phyloP scores from a whole-genome alignment of 2,797 vertebrate genomes.

The Toxotes lorentzi region DNA sequence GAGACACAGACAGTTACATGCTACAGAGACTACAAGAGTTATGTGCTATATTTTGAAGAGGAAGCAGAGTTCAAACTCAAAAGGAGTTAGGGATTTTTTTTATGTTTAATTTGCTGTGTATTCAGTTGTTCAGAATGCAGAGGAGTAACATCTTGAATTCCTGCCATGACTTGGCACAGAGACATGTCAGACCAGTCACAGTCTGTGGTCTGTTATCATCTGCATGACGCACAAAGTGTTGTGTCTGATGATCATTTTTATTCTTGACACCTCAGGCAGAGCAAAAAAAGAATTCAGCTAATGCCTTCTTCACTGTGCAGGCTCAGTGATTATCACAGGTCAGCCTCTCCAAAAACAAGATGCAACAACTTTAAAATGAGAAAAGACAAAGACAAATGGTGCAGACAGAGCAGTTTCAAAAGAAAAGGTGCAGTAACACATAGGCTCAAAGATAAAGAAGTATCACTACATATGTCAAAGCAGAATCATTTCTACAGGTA shows the following conservation, averaged over 20 bases:
- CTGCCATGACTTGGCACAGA: too few relatives aligned
- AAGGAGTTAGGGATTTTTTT: background rate
- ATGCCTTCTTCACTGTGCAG: background rate
- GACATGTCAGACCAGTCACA: too few relatives aligned
- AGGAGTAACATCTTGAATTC: too few relatives aligned
- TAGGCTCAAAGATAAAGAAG: too few relatives aligned
- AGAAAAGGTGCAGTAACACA: too few relatives aligned
- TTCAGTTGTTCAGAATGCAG: constrained; percentile 5
- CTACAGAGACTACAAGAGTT: constrained; percentile 3
- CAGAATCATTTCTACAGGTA: too few relatives aligned
- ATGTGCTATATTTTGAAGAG: background rate
- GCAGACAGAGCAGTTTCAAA: background rate
- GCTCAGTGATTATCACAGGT: background rate
- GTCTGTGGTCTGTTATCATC: too few relatives aligned
- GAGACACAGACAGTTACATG: constrained; percentile 5
- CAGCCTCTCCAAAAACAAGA: background rate
- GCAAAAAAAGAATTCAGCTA: too few relatives aligned
- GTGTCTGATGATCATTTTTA: background rate
- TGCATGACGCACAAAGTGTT: too few relatives aligned
- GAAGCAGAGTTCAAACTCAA: too few relatives aligned
- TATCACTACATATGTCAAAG: too few relatives aligned
- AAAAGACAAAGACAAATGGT: background rate
- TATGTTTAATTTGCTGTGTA: background rate
- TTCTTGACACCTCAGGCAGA: background rate
- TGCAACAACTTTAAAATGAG: too few relatives aligned